Conservation (phyloP, 2,888 invertebrate genomes). For the Cephus spinipes region DNA sequence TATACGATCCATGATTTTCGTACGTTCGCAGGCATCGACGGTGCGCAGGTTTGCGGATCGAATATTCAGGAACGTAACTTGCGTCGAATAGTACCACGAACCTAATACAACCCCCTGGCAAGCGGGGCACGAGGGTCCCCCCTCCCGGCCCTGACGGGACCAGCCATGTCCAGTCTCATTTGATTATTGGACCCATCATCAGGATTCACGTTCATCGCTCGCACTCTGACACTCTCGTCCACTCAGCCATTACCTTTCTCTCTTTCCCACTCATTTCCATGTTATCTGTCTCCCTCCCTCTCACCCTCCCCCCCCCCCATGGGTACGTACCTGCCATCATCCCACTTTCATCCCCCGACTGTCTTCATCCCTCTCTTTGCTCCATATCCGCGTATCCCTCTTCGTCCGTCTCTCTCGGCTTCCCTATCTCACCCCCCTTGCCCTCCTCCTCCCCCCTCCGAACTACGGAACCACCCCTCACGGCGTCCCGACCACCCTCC, state of each 20-base stretch:
- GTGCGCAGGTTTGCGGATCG: conserved; percentile 20
- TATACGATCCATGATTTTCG: background rate
- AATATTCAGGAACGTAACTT: conserved; percentile 21
- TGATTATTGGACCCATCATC: conserved; percentile 49
- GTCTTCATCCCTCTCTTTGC: conserved; percentile 8
- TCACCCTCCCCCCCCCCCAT: background rate
- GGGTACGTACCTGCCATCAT: conserved; percentile 7
- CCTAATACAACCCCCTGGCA: conserved; percentile 24
- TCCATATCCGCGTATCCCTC: conserved; percentile 5
- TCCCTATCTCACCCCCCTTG: conserved; percentile 32
- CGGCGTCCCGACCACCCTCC: conserved; percentile 12
- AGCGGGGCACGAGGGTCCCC: background rate
- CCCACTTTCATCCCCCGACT: conserved; percentile 16
- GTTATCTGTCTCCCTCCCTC: background rate
- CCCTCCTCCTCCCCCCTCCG: conserved; percentile 35
- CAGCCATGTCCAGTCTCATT: conserved; percentile 28
- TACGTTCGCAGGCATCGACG: background rate
- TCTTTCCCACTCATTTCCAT: background rate
- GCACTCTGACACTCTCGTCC: conserved; percentile 1
- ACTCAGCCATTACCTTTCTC: background rate
- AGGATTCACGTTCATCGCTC: conserved; percentile 18
- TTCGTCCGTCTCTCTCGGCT: conserved; percentile 26
- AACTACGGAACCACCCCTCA: conserved; percentile 38
- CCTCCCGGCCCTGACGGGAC: background rate
- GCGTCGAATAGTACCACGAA: conserved; percentile 10